Conservation (phyloP, 2,888 invertebrate species). For the Polietes domitor region DNA sequence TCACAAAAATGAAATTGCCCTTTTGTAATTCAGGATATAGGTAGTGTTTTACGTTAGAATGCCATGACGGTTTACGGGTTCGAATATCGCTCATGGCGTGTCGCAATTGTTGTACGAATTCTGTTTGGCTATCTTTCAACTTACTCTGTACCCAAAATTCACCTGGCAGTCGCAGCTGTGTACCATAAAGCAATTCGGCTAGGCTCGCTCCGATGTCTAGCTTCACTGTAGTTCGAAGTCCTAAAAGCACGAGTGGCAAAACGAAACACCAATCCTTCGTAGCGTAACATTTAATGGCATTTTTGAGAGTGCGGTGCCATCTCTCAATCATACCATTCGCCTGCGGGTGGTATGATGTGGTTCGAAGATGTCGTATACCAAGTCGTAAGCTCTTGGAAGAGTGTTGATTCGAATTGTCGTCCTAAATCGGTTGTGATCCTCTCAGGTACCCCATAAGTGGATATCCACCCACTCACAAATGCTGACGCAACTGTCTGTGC, state of each 20-base stretch:
- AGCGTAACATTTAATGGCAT: slow-evolving; percentile 51
- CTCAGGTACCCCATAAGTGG: slow-evolving; percentile 58
- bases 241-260: slow-evolving; percentile 53
- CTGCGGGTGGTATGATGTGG: slow-evolving; percentile 64
- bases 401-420: slow-evolving; percentile 58
- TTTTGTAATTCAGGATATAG: too few relatives aligned
- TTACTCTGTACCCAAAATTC: slow-evolving; percentile 47
- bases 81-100: slow-evolving; percentile 31
- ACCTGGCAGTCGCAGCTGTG: slow-evolving; percentile 61
- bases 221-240: slow-evolving; percentile 49
- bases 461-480: too few relatives aligned
- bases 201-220: too few relatives aligned
- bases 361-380: slow-evolving; percentile 53
- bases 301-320: slow-evolving; percentile 64
- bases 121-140: slow-evolving; percentile 17
- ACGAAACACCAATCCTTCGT: slow-evolving; percentile 59
- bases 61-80: background rate
- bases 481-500: background rate
- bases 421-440: slow-evolving; percentile 61
- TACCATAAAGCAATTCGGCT: slow-evolving; percentile 74
- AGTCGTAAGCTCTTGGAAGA: slow-evolving; percentile 55
- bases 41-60: too few relatives aligned
- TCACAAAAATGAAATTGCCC: slow-evolving; percentile 52
- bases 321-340: slow-evolving; percentile 66
- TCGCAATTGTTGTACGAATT: slow-evolving; percentile 38